A percentile compares a stretch with the other conserved stretches of the same genome.
phyloP scores from a whole-genome alignment of 2,113 vertebrate species.

The Ctenodactylus gundi region DNA sequence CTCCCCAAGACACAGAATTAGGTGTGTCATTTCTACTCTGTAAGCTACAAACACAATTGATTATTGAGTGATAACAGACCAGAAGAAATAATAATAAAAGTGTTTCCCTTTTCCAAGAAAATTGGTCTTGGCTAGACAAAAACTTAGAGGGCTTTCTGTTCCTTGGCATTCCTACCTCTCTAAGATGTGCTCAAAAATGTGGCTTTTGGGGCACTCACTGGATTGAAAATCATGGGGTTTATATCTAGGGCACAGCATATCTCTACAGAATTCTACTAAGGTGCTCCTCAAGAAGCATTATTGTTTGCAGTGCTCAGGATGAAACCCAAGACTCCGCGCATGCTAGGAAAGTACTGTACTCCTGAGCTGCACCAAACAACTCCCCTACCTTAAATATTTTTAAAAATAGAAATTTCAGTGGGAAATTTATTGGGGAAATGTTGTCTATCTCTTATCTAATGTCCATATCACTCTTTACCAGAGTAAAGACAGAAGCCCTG shows the following conservation, averaged over 20 bases:
- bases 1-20: background rate
- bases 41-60: rapidly evolving
- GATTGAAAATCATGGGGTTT: background rate
- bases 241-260: background rate
- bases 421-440: background rate
- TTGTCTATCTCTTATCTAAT: background rate
- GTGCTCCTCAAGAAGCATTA: background rate
- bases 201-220: rapidly evolving
- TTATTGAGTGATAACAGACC: background rate
- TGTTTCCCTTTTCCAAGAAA: background rate
- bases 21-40: background rate
- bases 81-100: background rate
- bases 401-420: background rate
- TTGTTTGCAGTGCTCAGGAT: background rate
- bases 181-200: too few species aligned
- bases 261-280: background rate
- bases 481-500: background rate
- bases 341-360: background rate
- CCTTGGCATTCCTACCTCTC: background rate
- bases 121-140: background rate
- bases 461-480: background rate
- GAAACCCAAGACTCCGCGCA: background rate
- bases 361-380: background rate
- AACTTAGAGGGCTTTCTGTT: rapidly evolving
- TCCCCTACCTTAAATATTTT: background rate